Evolutionary conservation across 2,797 vertebrate genomes (phyloP), one percentile per base, ranked within the genome.

Genomic region (Rhadinocentrus ornatus): DNA sequence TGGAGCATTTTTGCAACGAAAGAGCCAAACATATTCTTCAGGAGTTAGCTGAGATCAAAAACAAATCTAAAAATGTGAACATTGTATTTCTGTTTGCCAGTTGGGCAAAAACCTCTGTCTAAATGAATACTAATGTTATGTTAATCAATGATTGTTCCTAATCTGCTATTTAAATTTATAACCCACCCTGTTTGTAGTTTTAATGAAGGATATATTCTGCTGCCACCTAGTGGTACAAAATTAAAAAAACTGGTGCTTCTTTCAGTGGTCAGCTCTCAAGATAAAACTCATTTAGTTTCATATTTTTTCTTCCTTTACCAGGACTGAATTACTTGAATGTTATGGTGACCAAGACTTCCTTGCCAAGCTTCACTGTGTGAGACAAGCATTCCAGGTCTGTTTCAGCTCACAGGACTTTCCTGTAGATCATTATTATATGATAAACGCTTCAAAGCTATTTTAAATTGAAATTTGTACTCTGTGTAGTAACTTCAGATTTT

Each of bases 281-380:
- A 15, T 31, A 27, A 69, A 10, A 54, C 2, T 48, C 2, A 26
- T 16, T 52, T 8, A 24, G 6, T 35, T 68, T 48, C 15, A 44
- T 59, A 6, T 3, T 6, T 22, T 66, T 20, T 71, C 15, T 78
- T 3, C 73, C 6, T 65, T 66, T 52, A 88, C 31, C 80, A 99
- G 98, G 93, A 97, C 97, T 1, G 97, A 98, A 84, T 87, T 99
- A 78, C 93, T 99, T 82, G 96, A 96, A 92, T 99, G 98, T 93
- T 98, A 96, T 79, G 95, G 93, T 1, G 97, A 99, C 88, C 95
- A 98, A 63, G 98, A 99, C 91, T 99, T 99, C 81, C 94, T 99
- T 7, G 95, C 98, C 0, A 99, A 99, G 88, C 95, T 99, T 66
- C 96, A 99, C 8, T 99, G 98, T 24, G 92, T 99, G 80, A 95